A percentile compares a stretch with the other conserved stretches of the same genome.
phyloP scores from a whole-genome alignment of 2,113 vertebrate species.

The Cochlearius cochlearius region DNA sequence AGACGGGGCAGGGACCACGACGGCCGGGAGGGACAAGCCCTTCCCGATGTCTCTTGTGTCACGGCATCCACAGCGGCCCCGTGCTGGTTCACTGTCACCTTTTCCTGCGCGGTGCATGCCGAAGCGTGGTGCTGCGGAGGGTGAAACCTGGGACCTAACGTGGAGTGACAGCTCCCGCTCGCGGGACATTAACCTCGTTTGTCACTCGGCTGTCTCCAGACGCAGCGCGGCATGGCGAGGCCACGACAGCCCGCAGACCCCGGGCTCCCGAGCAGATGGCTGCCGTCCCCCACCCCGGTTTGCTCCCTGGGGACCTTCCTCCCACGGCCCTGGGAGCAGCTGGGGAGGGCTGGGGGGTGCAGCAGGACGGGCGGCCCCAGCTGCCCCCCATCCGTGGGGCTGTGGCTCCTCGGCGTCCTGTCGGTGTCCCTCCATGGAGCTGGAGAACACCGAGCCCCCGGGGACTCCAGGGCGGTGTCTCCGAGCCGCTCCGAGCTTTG shows the following conservation, averaged over 20 bases:
- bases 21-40: fast-evolving
- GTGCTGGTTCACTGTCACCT: neutral
- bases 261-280: slow-evolving; percentile 25
- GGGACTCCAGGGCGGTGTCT: neutral
- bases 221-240: neutral
- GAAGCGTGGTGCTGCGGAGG: neutral
- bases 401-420: neutral
- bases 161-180: neutral
- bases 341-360: neutral
- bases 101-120: fast-evolving
- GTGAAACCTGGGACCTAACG: neutral
- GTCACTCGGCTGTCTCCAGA: slow-evolving; percentile 14
- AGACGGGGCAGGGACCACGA: fast-evolving
- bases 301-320: neutral
- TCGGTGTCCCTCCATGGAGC: neutral
- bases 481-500: neutral
- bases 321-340: neutral
- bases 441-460: neutral
- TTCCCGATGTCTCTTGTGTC: neutral
- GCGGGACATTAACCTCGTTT: neutral
- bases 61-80: fast-evolving
- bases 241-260: neutral
- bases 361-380: neutral
- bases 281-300: neutral
- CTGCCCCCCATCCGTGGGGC: neutral